Evolutionary conservation across 2,888 invertebrate species (phyloP), one percentile per base, ranked within the genome.

Genomic region (Eupithecia pulchellata): DNA sequence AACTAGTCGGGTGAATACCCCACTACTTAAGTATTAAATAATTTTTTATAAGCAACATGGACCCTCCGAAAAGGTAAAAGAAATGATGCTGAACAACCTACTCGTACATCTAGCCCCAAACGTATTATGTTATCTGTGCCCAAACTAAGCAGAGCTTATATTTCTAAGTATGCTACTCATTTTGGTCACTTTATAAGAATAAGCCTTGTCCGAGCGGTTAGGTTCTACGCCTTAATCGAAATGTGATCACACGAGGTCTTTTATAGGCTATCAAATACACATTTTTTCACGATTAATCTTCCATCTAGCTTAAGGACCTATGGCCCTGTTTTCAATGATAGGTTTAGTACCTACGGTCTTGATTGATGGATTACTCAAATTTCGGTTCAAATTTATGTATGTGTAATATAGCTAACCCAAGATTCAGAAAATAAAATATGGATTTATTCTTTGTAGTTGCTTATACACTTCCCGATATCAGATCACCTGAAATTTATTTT

Each of bases 231-330:
- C 34, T 14, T 61, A 34, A 61, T 61, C 61, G 34, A 61, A 61
- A 61, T 34, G 20, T 61, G 61, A 32, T 61, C 61, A 61, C 61
- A 13, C 32, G 36, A 13, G 34, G 36, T 34, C 25, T 34, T 32
- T 34, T 61, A 14, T 32, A 61, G 34, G 34, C 61, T 32, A 61
- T 61, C 61, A 61, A 61, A 61, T 61, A 34, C 61, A 25, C 61
- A 61, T 61, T 61, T 61, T 61, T 61, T 34, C 34, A 25, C 25
- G 34, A 61, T 36, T 61, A 61, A 34, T 61, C 60, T 60, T 61
- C 61, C 25, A 34, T 61, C 34, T 34, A n/a, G 20, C 61, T 34
- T 61, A 25, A 14, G 25, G 20, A 25, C n/a, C 11, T 25, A 36
- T 20, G 25, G 32, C 32, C 61, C 14, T 34, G n/a, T 61, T 61